Conservation (phyloP, 2,113 vertebrate species). For the Campylorhamphus procurvoides region DNA sequence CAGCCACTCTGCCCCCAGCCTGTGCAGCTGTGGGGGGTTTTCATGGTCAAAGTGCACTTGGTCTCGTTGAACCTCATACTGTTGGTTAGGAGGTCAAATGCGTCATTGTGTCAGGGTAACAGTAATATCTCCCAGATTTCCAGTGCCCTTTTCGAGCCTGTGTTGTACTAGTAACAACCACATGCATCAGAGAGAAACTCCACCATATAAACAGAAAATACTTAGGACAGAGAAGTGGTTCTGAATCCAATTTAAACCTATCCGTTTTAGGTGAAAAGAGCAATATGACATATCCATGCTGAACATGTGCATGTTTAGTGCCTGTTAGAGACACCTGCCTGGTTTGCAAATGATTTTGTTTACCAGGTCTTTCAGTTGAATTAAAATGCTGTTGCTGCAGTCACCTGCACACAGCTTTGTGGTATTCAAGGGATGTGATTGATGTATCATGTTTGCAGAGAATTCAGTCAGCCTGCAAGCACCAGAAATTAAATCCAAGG, state of each 20-base stretch:
- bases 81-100: neutral
- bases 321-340: neutral
- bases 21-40: rapidly evolving
- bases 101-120: rapidly evolving
- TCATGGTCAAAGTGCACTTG: neutral
- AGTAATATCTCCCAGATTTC: neutral
- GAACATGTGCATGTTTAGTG: rapidly evolving
- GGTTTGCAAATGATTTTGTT: neutral
- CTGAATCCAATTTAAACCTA: neutral
- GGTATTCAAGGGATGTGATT: neutral
- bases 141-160: neutral
- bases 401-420: rapidly evolving
- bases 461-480: neutral
- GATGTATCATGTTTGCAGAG: neutral
- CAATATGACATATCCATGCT: rapidly evolving
- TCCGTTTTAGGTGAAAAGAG: neutral
- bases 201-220: neutral
- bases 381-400: neutral
- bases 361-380: neutral
- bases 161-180: neutral
- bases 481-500: neutral
- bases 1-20: neutral
- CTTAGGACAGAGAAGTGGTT: neutral
- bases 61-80: neutral
- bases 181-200: no score